Conservation (phyloP, 2,113 vertebrate genomes). For the Phalacrocorax pelagicus region DNA sequence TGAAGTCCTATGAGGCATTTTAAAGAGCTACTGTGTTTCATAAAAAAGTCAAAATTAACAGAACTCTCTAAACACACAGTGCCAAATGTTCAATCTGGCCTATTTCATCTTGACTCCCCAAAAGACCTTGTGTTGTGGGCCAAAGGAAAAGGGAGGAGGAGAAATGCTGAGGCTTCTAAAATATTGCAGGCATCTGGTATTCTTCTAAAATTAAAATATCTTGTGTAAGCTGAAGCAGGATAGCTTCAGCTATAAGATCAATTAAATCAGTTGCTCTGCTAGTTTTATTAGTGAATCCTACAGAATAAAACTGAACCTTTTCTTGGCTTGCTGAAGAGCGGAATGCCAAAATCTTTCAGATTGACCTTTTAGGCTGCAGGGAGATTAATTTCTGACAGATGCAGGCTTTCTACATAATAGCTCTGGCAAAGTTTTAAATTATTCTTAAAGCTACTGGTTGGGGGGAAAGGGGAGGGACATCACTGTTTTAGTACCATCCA, state of each 20-base stretch:
- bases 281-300: neutral
- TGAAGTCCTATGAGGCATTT: neutral
- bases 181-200: neutral
- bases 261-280: neutral
- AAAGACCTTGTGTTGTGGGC: neutral
- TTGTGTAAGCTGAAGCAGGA: neutral
- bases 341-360: neutral
- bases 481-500: neutral
- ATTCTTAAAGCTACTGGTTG: neutral
- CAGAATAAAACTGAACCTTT: neutral
- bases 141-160: neutral
- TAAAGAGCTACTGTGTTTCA: neutral
- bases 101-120: neutral
- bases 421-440: neutral
- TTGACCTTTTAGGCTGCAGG: neutral
- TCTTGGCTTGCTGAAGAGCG: neutral
- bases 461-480: neutral
- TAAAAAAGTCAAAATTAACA: neutral
- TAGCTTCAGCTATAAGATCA: neutral
- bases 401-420: neutral
- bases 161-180: neutral
- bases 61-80: neutral
- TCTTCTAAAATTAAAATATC: slow-evolving; percentile 13
- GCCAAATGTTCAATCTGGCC: neutral
- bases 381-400: neutral